Base-by-base conservation (phyloP, 2,797 vertebrate genomes). In the Macropodus opercularis region DNA sequence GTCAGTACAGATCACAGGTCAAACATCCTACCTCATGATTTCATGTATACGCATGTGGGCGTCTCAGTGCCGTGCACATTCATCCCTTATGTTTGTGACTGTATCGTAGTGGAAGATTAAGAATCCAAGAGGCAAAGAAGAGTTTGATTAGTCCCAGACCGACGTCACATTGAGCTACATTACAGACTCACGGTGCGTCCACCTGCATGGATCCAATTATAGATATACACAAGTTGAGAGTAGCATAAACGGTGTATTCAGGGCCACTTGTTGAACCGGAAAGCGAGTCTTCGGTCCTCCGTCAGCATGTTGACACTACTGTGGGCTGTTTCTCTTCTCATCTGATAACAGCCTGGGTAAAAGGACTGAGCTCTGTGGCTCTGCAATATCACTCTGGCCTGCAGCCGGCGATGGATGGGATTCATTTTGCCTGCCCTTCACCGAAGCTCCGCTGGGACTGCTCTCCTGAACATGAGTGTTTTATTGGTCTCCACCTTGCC, bases 151-250 rank as follows among this genome's bases (percentile, higher is more conserved):
- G n/a, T n/a, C n/a, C n/a, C n/a, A n/a, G n/a, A n/a, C n/a, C n/a
- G 73, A 79, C 84, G 83, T 91, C 88, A 87, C 50, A 23, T 63
- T 38, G 77, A 63, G 84, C 84, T 81, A 86, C 79, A 65, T 84
- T 83, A 83, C 78, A 39, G 41, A 74, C 68, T 64, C 72, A 3
- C 31, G 13, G 31, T 14, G 64, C 62, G 61, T 61, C 29, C 79
- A 39, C 57, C 66, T 79, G 72, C 66, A 79, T 8, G 27, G 56
- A 43, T 35, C 2, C 13, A 76, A 79, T 80, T 67, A 77, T 39
- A 27, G 62, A 29, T 39, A 19, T 42, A 18, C 40, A 38, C 19
- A 44, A 39, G 27, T 41, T 39, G 26, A 60, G 36, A 53, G 56
- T 56, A 31, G 54, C 4, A 1, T 46, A 47, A 43, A 64, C 14